Evolutionary conservation across 2,888 invertebrate species (phyloP).

Genomic region (Aphidius colemani): DNA sequence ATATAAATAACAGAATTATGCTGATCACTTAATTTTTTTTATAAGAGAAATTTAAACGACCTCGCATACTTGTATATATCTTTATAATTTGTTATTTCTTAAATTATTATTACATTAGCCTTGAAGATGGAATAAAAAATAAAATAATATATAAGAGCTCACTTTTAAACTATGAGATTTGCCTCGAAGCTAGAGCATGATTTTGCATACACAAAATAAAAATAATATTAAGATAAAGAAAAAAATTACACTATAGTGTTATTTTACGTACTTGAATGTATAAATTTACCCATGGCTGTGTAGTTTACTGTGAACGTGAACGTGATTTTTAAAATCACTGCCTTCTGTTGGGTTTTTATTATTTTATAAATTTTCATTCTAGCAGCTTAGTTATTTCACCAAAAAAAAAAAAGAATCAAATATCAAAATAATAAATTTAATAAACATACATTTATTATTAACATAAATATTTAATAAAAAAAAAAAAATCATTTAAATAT

Average conservation of each 20-base stretch:
- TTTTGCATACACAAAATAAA: conserved; percentile 27
- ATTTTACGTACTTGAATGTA: too few relatives aligned
- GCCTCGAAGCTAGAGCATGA: conserved; percentile 27
- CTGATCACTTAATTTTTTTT: background rate
- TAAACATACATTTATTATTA: background rate
- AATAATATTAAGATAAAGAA: conserved; percentile 13
- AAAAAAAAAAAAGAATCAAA: background rate
- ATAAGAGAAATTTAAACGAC: conserved; percentile 1
- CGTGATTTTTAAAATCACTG: conserved; percentile 37
- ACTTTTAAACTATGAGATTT: background rate
- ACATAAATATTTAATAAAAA: background rate
- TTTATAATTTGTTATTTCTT: conserved; percentile 8
- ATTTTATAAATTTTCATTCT: conserved; percentile 21
- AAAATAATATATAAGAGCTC: too few relatives aligned
- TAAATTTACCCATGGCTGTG: conserved; percentile 13
- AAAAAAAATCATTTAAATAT: background rate
- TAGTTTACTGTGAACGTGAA: conserved; percentile 39
- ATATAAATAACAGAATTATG: background rate
- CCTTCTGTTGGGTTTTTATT: conserved; percentile 27
- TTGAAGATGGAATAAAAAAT: background rate
- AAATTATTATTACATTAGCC: conserved; percentile 22
- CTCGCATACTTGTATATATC: background rate
- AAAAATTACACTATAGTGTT: too few relatives aligned
- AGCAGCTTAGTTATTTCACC: background rate
- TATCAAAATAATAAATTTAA: background rate